These are phyloP conservation scores for Arnoldichthys spilopterus DNA, from an alignment of 2,797 vertebrate genomes.

Conservation along the genomic window DNA sequence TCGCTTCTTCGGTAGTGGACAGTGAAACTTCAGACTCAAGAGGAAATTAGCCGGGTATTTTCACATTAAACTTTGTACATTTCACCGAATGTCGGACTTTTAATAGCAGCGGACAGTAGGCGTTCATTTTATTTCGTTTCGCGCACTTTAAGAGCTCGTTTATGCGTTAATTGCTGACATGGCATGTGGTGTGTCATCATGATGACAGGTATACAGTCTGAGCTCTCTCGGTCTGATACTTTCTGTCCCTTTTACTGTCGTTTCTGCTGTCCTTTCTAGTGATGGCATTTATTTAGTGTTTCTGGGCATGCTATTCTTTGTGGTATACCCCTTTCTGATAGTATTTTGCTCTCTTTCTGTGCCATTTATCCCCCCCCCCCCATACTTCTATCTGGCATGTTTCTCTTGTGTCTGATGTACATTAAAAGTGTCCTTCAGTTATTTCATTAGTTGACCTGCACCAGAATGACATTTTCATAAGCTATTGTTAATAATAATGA, in stretches of 20 bases:
- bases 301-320: too few relatives aligned
- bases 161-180: constrained; percentile 27
- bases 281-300: too few relatives aligned
- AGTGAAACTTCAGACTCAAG: background rate
- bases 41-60: background rate
- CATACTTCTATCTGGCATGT: too few relatives aligned
- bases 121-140: background rate
- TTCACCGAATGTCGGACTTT: background rate
- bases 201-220: constrained; percentile 40
- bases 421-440: too few relatives aligned
- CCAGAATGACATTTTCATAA: too few relatives aligned
- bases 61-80: background rate
- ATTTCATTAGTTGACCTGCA: too few relatives aligned
- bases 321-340: too few relatives aligned
- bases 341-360: too few relatives aligned
- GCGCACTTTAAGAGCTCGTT: background rate
- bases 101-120: background rate
- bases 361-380: too few relatives aligned
- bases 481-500: too few relatives aligned
- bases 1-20: constrained; percentile 52
- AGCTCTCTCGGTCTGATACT: too few relatives aligned
- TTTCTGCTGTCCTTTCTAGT: background rate
- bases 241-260: background rate
- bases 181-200: constrained; percentile 37
- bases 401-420: too few relatives aligned